A percentile compares a stretch with the other conserved stretches of the same genome.
Conservation (phyloP, 2,797 vertebrate genomes). For the Ctenosaura bakeri region DNA sequence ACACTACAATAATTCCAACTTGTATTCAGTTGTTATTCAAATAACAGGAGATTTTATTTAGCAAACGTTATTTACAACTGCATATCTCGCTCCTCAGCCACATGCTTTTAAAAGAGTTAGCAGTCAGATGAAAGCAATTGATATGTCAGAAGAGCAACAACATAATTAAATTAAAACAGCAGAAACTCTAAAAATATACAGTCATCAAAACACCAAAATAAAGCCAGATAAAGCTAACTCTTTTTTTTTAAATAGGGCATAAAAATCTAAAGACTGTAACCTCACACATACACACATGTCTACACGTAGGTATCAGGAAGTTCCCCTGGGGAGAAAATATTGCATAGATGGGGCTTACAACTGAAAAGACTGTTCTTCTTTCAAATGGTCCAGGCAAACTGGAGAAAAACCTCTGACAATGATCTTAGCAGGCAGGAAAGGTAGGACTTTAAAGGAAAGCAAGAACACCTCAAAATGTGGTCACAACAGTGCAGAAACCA, state of each 20-base stretch:
- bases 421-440: constrained; percentile 8
- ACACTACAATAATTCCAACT: neutral
- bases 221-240: neutral
- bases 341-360: neutral
- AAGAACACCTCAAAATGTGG: neutral
- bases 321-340: neutral
- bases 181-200: neutral
- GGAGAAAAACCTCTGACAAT: neutral
- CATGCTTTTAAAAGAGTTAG: neutral
- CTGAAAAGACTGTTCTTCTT: neutral
- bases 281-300: neutral
- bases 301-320: neutral
- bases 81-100: neutral
- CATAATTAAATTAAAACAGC: neutral
- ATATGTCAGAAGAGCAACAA: neutral
- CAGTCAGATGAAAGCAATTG: neutral
- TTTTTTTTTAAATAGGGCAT: neutral
- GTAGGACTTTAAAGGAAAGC: neutral
- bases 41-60: neutral
- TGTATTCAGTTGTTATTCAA: neutral
- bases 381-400: neutral
- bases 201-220: neutral
- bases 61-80: neutral
- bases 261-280: neutral
- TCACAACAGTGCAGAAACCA: neutral